A percentile compares a stretch with the other conserved stretches of the same genome.
phyloP scores from a whole-genome alignment of 2,797 vertebrate species.

The Brachymystax lenok region DNA sequence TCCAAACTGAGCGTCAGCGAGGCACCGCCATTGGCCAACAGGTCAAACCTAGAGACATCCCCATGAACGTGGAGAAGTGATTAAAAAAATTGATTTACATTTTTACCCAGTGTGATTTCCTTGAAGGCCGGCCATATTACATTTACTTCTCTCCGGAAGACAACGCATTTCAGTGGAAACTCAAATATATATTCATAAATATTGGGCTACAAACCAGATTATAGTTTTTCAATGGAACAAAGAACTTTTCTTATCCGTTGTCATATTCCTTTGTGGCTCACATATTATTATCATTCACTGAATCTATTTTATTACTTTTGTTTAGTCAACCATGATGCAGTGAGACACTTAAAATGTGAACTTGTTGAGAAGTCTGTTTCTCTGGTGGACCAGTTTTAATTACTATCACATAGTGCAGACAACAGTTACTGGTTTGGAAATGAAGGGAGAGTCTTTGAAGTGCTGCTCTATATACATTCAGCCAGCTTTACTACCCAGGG shows the following conservation, averaged over 20 bases:
- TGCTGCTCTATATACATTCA: constrained; percentile 71
- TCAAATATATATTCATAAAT: neutral
- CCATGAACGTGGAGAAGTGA: neutral
- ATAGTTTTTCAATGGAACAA: constrained; percentile 17
- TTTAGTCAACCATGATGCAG: constrained; percentile 49
- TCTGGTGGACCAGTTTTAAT: constrained; percentile 68
- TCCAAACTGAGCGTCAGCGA: constrained; percentile 91
- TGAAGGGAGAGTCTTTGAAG: constrained; percentile 67
- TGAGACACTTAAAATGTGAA: constrained; percentile 54
- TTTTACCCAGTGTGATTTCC: neutral
- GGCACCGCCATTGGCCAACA: constrained; percentile 92
- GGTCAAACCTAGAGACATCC: constrained; percentile 85
- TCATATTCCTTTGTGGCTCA: constrained; percentile 28
- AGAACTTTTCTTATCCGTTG: constrained; percentile 20
- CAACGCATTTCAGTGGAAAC: neutral
- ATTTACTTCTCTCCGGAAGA: no score
- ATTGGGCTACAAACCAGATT: constrained; percentile 1
- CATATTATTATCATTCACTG: constrained; percentile 54
- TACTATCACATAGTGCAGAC: constrained; percentile 64
- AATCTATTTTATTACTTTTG: constrained; percentile 62
- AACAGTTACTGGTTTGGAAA: constrained; percentile 58
- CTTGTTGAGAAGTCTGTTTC: constrained; percentile 51
- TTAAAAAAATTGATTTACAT: neutral
- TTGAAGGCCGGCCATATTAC: neutral
- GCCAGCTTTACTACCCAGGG: constrained; percentile 60